Percentiles rank a stretch among this genome's conserved stretches.
These are phyloP conservation scores for Silurus asotus DNA, from an alignment of 2,113 vertebrate species.

Conservation along the genomic window DNA sequence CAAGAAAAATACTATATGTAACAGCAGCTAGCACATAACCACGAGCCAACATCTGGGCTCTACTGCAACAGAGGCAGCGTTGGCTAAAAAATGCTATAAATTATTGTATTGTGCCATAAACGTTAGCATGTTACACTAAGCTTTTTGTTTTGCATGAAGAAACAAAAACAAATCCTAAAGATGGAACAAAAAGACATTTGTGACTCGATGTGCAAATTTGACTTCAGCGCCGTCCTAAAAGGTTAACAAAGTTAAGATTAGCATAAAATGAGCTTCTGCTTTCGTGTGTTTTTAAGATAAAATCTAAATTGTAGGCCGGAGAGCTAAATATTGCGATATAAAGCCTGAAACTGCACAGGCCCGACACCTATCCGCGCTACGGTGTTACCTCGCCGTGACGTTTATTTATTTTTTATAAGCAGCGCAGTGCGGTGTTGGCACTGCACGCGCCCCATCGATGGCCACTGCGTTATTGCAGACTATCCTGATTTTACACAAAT, in stretches of 20 bases:
- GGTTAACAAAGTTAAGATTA: neutral
- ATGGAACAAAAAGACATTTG: neutral
- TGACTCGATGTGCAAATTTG: neutral
- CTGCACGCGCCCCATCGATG: slow-evolving; percentile 89
- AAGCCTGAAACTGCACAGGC: neutral
- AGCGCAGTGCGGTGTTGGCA: slow-evolving; percentile 94
- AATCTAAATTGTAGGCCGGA: neutral
- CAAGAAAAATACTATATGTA: neutral
- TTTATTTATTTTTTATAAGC: slow-evolving; percentile 78
- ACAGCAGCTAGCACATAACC: neutral
- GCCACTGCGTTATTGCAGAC: slow-evolving; percentile 97
- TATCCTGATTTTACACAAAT: slow-evolving; percentile 99
- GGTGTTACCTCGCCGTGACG: slow-evolving; percentile 81
- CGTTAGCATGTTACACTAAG: neutral
- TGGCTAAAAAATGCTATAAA: neutral
- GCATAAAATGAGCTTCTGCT: neutral
- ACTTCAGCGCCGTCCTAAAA: neutral
- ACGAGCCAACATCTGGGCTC: neutral
- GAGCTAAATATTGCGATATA: neutral
- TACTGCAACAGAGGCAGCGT: neutral
- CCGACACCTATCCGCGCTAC: slow-evolving; percentile 57
- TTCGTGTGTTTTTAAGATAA: neutral
- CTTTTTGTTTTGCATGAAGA: neutral
- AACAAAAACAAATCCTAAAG: neutral
- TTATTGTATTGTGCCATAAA: neutral